Percentiles rank a stretch among this genome's conserved stretches.
These are phyloP conservation scores for Vollenhovia emeryi DNA, from an alignment of 1,140 invertebrate species.

Conservation along the genomic window DNA sequence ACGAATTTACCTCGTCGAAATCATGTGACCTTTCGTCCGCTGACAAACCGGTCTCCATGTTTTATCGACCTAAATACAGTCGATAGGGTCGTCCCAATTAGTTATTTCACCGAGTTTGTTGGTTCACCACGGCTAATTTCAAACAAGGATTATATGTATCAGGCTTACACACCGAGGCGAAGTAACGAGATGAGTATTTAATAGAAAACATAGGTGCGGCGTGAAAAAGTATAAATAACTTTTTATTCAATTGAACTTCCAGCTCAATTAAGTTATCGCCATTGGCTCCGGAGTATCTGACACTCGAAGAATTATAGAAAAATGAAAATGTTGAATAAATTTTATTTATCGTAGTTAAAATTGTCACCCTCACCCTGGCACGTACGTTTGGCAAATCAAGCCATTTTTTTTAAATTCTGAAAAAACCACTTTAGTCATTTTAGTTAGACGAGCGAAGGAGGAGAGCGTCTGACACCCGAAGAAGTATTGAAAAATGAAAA, in stretches of 20 bases:
- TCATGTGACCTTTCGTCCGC: constrained; percentile 11
- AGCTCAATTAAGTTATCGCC: background rate
- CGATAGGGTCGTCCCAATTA: constrained; percentile 67
- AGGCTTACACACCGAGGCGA: background rate
- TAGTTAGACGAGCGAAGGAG: constrained; percentile 18
- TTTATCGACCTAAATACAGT: constrained; percentile 65
- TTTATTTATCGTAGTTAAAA: background rate
- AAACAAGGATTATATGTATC: constrained; percentile 22
- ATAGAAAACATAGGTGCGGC: background rate
- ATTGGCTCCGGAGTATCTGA: background rate
- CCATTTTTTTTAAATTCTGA: background rate
- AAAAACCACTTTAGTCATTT: background rate
- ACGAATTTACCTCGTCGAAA: constrained; percentile 9
- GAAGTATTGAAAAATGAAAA: background rate
- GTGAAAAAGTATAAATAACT: background rate
- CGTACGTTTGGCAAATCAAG: background rate
- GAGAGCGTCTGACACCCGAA: background rate
- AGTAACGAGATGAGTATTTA: background rate
- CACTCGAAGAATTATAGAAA: background rate
- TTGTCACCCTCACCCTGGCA: background rate
- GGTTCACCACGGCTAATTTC: constrained; percentile 63
- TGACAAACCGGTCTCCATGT: background rate
- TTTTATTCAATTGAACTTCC: background rate
- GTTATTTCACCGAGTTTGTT: constrained; percentile 72
- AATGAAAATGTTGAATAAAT: background rate